These are phyloP conservation scores for Ctena decussata DNA, from an alignment of 2,888 invertebrate genomes.

Conservation along the genomic window DNA sequence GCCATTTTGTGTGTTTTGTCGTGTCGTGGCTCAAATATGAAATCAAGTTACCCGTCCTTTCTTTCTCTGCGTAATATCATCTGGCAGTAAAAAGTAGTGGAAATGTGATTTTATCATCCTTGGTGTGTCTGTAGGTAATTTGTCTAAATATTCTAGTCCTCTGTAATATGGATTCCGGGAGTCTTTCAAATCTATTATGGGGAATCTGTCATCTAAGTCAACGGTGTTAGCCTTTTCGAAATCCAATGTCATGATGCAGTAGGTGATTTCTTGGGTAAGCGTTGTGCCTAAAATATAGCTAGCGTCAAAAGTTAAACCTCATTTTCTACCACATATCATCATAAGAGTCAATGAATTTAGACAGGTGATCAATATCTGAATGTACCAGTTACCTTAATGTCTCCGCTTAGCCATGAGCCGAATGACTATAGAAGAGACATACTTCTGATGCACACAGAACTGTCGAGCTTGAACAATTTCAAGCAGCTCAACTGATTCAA, in stretches of 20 bases:
- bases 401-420: no score
- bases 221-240: neutral
- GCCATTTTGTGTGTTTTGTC: no score
- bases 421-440: no score
- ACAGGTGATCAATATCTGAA: no score
- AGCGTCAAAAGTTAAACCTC: no score
- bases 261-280: neutral
- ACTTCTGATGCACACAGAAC: no score
- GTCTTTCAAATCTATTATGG: neutral
- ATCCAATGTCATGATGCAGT: neutral
- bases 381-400: no score
- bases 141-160: neutral
- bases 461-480: no score
- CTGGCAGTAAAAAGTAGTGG: neutral
- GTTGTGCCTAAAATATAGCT: constrained; percentile 2
- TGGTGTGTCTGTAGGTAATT: neutral
- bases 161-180: neutral
- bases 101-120: constrained; percentile 9
- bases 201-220: neutral
- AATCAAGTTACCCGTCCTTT: neutral
- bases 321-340: no score
- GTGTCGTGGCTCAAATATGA: no score
- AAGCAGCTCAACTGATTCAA: no score
- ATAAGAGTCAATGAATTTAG: no score
- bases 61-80: neutral